Percentiles rank a stretch among this genome's conserved stretches.
phyloP scores from a whole-genome alignment of 1,140 invertebrate species.

The Zelostemma sp. region DNA sequence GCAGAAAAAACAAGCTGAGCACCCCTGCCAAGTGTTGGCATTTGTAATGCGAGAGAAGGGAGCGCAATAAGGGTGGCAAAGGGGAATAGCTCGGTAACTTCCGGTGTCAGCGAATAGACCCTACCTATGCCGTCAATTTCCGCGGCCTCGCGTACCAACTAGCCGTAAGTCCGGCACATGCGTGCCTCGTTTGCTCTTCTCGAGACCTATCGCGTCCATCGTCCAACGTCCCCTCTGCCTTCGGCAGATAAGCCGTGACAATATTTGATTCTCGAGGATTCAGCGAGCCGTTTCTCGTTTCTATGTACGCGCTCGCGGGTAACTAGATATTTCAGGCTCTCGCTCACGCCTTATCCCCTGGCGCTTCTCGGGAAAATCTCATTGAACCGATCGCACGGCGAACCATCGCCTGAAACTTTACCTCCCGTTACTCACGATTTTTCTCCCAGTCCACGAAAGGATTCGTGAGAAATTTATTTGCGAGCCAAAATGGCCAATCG shows the following conservation, averaged over 20 bases:
- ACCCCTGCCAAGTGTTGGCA: slow-evolving; percentile 30
- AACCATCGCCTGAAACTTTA: background rate
- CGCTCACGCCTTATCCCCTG: slow-evolving; percentile 5
- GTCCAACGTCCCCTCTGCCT: background rate
- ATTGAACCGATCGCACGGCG: slow-evolving; percentile 29
- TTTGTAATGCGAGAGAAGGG: slow-evolving; percentile 19
- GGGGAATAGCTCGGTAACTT: slow-evolving; percentile 32
- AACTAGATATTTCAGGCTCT: slow-evolving; percentile 5
- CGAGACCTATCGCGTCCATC: slow-evolving; percentile 11
- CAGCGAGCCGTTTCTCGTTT: slow-evolving; percentile 1
- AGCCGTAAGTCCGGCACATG: slow-evolving; percentile 1
- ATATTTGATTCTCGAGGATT: slow-evolving; percentile 42
- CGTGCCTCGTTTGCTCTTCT: slow-evolving; percentile 22
- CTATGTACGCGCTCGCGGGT: background rate
- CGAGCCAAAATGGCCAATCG: background rate
- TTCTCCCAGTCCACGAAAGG: background rate
- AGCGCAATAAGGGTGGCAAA: slow-evolving; percentile 13
- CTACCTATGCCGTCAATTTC: slow-evolving; percentile 20
- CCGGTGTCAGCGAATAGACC: slow-evolving; percentile 32
- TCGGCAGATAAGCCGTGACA: slow-evolving; percentile 33
- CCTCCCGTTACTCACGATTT: background rate
- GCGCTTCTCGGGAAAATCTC: slow-evolving; percentile 26
- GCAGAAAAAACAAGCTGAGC: no score
- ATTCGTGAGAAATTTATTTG: slow-evolving; percentile 1
- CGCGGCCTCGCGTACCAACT: slow-evolving; percentile 3